These are phyloP conservation scores for Parotia lawesii DNA, from an alignment of 2,113 vertebrate species.

Conservation along the genomic window DNA sequence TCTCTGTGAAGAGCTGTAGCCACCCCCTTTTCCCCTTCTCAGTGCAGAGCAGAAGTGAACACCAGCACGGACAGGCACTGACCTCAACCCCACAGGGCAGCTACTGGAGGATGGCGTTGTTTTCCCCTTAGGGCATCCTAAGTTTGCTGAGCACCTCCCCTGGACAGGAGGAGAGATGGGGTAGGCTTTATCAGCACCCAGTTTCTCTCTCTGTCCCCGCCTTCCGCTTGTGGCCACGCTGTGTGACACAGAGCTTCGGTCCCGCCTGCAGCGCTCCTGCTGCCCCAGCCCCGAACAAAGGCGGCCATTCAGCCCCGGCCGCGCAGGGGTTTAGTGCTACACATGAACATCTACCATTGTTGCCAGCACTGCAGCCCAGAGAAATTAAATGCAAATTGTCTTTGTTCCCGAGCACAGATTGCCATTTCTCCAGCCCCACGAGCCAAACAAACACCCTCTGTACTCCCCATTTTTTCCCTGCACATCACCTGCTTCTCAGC, in stretches of 20 bases:
- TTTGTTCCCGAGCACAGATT: not conserved
- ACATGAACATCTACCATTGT: slow-evolving; percentile 35
- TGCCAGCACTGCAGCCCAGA: not conserved
- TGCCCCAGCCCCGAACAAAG: slow-evolving; percentile 8
- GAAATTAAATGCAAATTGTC: slow-evolving; percentile 41
- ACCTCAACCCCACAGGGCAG: not conserved
- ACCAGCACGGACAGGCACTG: accelerated
- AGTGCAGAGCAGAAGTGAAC: not conserved
- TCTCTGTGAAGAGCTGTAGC: not conserved
- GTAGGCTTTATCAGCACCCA: not conserved
- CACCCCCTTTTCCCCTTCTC: not conserved
- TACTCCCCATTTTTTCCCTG: not conserved
- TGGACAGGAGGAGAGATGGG: not conserved
- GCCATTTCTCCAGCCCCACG: not conserved
- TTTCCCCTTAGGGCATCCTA: not conserved
- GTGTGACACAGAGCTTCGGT: not conserved
- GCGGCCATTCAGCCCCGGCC: not conserved
- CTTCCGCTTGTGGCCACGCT: accelerated
- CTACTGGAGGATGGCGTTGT: accelerated
- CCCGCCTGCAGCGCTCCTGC: not conserved
- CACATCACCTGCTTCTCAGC: slow-evolving; percentile 21
- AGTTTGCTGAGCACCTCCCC: not conserved
- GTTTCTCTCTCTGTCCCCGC: not conserved
- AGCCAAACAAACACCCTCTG: slow-evolving; percentile 26
- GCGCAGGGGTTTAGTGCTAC: not conserved